These are phyloP conservation scores for Choristoneura fumiferana DNA, from an alignment of 1,140 invertebrate genomes.

Conservation along the genomic window DNA sequence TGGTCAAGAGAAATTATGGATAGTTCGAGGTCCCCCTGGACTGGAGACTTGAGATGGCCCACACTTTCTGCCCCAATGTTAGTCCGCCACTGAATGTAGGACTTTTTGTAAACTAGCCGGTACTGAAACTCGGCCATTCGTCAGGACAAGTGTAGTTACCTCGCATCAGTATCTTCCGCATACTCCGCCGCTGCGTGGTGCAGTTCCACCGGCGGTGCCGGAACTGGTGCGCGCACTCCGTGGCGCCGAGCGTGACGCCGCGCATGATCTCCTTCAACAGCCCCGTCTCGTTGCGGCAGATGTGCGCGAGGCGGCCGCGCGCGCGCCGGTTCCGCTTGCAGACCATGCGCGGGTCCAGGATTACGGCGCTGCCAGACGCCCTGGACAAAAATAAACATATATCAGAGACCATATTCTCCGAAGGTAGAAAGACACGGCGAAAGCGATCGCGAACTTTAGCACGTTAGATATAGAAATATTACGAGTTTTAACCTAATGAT, in stretches of 20 bases:
- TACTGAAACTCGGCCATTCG: too few species aligned
- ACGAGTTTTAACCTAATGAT: too few species aligned
- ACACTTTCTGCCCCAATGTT: too few species aligned
- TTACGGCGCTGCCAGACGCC: slow-evolving; percentile 89
- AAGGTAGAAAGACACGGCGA: too few species aligned
- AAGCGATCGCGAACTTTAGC: too few species aligned
- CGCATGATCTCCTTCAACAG: slow-evolving; percentile 87
- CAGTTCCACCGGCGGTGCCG: slow-evolving; percentile 91
- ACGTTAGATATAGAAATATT: too few species aligned
- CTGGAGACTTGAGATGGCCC: too few species aligned
- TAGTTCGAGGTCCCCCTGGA: too few species aligned
- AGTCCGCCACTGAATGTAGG: too few species aligned
- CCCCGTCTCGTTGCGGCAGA: slow-evolving; percentile 86
- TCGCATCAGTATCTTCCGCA: slow-evolving; percentile 89
- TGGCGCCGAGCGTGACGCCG: slow-evolving; percentile 88
- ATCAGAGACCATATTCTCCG: neutral
- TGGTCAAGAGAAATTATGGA: too few species aligned
- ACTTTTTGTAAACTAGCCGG: too few species aligned
- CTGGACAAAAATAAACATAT: slow-evolving; percentile 69
- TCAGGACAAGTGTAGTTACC: too few species aligned
- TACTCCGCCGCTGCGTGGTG: slow-evolving; percentile 86
- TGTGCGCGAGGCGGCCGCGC: slow-evolving; percentile 86
- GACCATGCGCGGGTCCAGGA: slow-evolving; percentile 92
- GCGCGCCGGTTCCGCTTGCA: slow-evolving; percentile 88
- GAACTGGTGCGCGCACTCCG: slow-evolving; percentile 92